Base-by-base conservation (phyloP, 2,888 invertebrate species). In the Tortricodes alternella region DNA sequence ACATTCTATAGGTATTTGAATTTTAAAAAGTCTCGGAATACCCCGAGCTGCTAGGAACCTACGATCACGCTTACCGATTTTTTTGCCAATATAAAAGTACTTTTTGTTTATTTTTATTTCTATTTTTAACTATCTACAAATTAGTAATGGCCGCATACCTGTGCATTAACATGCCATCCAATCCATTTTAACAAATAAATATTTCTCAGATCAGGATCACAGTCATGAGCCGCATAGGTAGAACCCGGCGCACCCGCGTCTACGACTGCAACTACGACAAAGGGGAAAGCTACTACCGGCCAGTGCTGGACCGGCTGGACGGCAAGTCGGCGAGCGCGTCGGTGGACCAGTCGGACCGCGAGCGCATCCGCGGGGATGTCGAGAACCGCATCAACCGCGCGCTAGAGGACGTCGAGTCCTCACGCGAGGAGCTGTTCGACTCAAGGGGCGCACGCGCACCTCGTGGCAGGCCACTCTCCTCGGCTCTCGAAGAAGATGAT, bases 211-310 rank as follows among this genome's bases (percentile, higher is more conserved):
- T 53, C 61, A 67, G 63, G 62, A 62, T 62, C 55, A 24, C 46
- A n/a, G 11, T 62, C 29, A 89, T 89, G 89, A 89, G 89, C 72
- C 88, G 89, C 43, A 59, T 89, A 60, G 86, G 87, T 48, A 71
- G 95, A 79, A 94, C 95, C 63, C 92, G 96, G 70, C 93, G 95
- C 76, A 96, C 96, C 21, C 94, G 94, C 81, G 94, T 96, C 72
- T 96, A 97, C 80, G 95, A 96, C 75, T 95, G 95, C 81, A 96
- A 96, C 83, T 96, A 96, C 88, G 94, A 95, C 85, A 94, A 95
- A 76, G 96, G 96, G 53, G 95, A 96, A 84, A 95, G 94, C 71
- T 95, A 96, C 80, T 96, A 96, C 91, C 94, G 94, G 67, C 93
- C 95, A 8, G 94, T 95, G 63, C 85, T 96, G 41, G 95, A 96